These are phyloP conservation scores for Ophion ventricosus DNA, from an alignment of 2,888 invertebrate genomes.

Conservation along the genomic window DNA sequence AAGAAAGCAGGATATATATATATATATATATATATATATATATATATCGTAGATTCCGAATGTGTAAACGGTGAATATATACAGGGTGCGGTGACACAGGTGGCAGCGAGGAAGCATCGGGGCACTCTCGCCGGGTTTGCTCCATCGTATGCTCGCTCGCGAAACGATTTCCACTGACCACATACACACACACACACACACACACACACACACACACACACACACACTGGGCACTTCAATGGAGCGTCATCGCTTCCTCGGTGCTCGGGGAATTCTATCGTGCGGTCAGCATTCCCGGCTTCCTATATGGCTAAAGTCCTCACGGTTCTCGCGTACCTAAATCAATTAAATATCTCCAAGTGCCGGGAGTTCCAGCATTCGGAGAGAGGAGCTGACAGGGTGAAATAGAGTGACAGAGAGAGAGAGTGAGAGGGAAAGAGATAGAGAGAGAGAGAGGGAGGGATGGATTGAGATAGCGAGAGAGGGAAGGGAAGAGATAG, in stretches of 20 bases:
- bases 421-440: background rate
- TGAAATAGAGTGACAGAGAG: slow-evolving; percentile 14
- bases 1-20: slow-evolving; percentile 35
- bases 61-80: slow-evolving; percentile 51
- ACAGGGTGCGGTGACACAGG: slow-evolving; percentile 58
- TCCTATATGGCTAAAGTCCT: slow-evolving; percentile 72
- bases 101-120: slow-evolving; percentile 27
- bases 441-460: slow-evolving; percentile 4
- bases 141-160: slow-evolving; percentile 66
- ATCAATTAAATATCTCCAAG: slow-evolving; percentile 79
- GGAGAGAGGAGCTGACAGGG: slow-evolving; percentile 7
- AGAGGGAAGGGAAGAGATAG: no score
- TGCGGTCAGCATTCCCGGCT: slow-evolving; percentile 74
- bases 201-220: background rate
- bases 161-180: slow-evolving; percentile 72
- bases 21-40: background rate
- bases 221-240: background rate
- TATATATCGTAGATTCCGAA: slow-evolving; percentile 55
- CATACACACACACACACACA: slow-evolving; percentile 40
- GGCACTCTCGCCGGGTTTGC: slow-evolving; percentile 28
- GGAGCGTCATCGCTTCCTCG: slow-evolving; percentile 58
- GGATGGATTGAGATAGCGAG: no score
- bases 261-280: slow-evolving; percentile 75
- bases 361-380: slow-evolving; percentile 60
- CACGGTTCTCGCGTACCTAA: slow-evolving; percentile 70